phyloP scores from a whole-genome alignment of 2,113 vertebrate genomes.

The Pachyramphus minor region DNA sequence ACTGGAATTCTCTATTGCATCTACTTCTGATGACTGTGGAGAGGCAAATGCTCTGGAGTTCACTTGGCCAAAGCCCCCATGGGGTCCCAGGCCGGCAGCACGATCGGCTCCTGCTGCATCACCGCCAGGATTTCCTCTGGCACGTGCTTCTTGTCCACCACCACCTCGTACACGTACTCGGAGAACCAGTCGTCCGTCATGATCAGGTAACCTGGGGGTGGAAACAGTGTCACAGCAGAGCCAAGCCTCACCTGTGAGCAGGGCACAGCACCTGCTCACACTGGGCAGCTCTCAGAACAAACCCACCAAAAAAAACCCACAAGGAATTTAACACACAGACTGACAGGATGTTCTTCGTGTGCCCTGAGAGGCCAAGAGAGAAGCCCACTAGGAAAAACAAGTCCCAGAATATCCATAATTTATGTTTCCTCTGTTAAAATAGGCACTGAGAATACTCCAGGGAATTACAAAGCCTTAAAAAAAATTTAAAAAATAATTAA shows the following conservation, averaged over 20 bases:
- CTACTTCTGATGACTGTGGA: conserved; percentile 36
- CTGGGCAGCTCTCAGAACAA: background rate
- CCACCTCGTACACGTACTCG: conserved; percentile 95
- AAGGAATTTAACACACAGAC: background rate
- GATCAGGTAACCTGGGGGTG: conserved; percentile 88
- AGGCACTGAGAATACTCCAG: background rate
- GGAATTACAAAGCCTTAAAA: background rate
- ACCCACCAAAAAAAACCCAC: too few species aligned
- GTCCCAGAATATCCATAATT: background rate
- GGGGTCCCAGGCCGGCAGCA: conserved; percentile 97
- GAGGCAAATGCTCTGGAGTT: conserved; percentile 10
- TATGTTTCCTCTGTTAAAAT: background rate
- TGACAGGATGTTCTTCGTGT: background rate
- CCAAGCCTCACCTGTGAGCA: background rate
- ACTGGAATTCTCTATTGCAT: conserved; percentile 61
- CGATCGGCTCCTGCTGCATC: conserved; percentile 84
- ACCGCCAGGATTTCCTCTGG: conserved; percentile 84
- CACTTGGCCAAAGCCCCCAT: conserved; percentile 93
- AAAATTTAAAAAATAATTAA: too few species aligned
- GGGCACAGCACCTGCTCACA: background rate
- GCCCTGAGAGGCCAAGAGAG: background rate
- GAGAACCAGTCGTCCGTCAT: conserved; percentile 99
- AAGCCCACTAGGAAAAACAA: background rate
- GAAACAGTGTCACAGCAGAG: background rate
- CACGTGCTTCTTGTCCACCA: conserved; percentile 90